Evolutionary conservation across 1,140 invertebrate species (phyloP), one percentile per base, ranked within the genome.

Genomic region (Drosophila guanche): DNA sequence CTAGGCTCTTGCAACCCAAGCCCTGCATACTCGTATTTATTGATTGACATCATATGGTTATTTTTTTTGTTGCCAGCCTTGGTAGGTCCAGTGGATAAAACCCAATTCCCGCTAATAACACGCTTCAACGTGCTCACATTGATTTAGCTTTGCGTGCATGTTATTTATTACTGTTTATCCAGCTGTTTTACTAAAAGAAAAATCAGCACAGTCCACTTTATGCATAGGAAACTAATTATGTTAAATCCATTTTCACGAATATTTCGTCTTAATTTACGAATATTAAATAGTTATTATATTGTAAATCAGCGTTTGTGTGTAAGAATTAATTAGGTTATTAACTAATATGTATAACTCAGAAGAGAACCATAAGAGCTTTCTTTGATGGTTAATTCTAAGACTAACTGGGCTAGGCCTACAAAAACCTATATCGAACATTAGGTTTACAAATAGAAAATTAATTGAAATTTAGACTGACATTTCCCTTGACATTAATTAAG

Each of bases 51-150:
- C 58, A 54, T 81, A 79, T 29, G 79, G 80, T 76, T 75, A 61
- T 78, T 57, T 69, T 63, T 63, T 58, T 62, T 40, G 58, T 45
- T 70, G 55, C 47, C 12, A 5, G 48, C 56, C 3, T 37, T 10
- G 10, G 29, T 33, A 4, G 29, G 4, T 37, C 10, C 4, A 10
- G 10, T 3, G 33, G 33, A 29, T 29, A 7, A 53, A 23, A 10
- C 1, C 25, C 27, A 45, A 48, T 37, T 27, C 76, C 71, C 68
- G 61, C 77, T 81, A 81, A 86, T 81, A 78, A 86, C 37, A 86
- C 74, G 81, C 83, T 88, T 81, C 83, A 58, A 88, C 78, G 83
- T 77, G 68, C 78, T 86, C 77, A 86, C 78, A 88, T 81, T 81
- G 80, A 85, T 86, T 85, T 77, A 69, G 83, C 73, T 67, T 86